phyloP scores from a whole-genome alignment of 2,888 invertebrate genomes.

The Yponomeuta plumbellus region DNA sequence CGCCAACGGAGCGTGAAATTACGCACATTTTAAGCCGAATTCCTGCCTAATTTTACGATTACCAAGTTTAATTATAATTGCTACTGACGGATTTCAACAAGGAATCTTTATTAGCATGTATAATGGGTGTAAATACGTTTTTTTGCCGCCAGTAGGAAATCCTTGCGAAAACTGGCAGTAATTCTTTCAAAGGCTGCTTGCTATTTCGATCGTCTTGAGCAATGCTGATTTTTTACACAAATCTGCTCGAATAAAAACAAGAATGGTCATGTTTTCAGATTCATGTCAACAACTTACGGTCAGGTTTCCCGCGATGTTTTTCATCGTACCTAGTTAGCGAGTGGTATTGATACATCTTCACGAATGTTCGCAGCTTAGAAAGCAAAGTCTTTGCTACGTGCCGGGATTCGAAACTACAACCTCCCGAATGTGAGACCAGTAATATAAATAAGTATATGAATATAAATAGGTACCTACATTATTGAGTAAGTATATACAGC shows the following conservation, averaged over 20 bases:
- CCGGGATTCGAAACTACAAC: background rate
- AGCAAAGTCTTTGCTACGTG: no score
- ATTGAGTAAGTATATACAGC: no score
- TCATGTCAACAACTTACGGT: no score
- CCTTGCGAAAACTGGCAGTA: conserved; percentile 4
- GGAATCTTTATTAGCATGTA: conserved; percentile 9
- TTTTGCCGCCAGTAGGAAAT: conserved; percentile 2
- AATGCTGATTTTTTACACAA: no score
- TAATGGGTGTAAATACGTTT: background rate
- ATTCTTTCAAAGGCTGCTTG: background rate
- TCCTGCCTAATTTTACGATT: background rate
- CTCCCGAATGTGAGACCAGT: background rate
- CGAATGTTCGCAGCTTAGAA: no score
- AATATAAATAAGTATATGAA: no score
- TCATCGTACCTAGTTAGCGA: no score
- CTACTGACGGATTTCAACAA: background rate
- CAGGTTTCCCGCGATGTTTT: no score
- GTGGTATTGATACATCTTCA: no score
- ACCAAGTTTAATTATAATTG: background rate
- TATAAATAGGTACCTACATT: no score
- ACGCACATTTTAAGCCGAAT: background rate
- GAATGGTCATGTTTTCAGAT: no score
- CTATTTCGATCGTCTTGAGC: conserved; percentile 14
- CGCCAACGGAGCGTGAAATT: background rate
- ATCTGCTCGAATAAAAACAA: no score